A percentile compares a stretch with the other conserved stretches of the same genome.
Evolutionary conservation across 2,888 invertebrate species (phyloP).

Genomic region (Eupelmus urozonus): DNA sequence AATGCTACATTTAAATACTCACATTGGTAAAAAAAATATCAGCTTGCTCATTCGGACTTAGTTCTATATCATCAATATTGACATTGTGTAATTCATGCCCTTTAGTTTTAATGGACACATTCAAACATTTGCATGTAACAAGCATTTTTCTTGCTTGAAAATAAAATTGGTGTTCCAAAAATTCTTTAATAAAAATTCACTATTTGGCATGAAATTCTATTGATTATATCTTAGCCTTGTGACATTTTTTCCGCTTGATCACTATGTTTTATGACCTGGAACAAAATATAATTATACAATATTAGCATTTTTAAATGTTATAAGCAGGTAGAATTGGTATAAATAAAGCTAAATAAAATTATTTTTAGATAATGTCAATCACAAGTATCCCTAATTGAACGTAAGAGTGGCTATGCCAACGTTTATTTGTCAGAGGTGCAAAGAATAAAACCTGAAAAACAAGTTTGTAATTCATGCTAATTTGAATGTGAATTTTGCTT

Average conservation of each 20-base stretch:
- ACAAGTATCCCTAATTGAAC: not conserved
- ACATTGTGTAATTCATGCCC: slow-evolving; percentile 80
- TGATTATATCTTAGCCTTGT: slow-evolving; percentile 8
- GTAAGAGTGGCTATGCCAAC: slow-evolving; percentile 17
- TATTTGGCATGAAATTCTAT: slow-evolving; percentile 31
- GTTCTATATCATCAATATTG: slow-evolving; percentile 80
- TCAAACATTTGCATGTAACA: slow-evolving; percentile 87
- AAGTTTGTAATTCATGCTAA: slow-evolving; percentile 52
- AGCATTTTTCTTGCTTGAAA: slow-evolving; percentile 65
- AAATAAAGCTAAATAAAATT: not conserved
- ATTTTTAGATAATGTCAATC: slow-evolving; percentile 19
- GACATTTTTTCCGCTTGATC: slow-evolving; percentile 29
- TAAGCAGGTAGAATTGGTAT: not conserved
- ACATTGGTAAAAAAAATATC: slow-evolving; percentile 85
- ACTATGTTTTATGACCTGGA: slow-evolving; percentile 32
- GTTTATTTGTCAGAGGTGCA: slow-evolving; percentile 23
- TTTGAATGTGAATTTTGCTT: slow-evolving; percentile 4
- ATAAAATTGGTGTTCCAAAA: slow-evolving; percentile 33
- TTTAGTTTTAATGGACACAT: slow-evolving; percentile 83
- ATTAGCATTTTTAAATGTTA: not conserved
- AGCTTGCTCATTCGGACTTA: slow-evolving; percentile 81
- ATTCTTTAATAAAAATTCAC: slow-evolving; percentile 21
- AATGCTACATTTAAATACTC: slow-evolving; percentile 65
- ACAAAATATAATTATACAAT: slow-evolving; percentile 23
- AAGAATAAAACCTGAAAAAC: slow-evolving; percentile 54